Base-by-base conservation (phyloP, 2,113 vertebrate species). In the Tragulus kanchil region DNA sequence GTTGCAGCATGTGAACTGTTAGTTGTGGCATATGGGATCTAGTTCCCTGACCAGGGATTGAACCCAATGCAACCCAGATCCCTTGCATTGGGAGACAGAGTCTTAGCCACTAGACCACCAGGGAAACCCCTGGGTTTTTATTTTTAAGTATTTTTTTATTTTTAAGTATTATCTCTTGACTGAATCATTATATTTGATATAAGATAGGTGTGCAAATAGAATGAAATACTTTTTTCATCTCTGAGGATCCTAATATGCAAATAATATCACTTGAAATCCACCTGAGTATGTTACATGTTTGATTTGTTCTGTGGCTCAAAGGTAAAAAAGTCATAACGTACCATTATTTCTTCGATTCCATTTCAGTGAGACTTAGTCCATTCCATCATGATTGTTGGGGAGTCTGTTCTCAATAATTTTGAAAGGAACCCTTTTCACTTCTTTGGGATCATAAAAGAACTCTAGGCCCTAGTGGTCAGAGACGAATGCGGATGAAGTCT, bases 161-260 rank as follows among this genome's bases (percentile, higher is more conserved):
- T 92, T 75, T 92, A 52, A 69, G 45, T 59, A 69, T 71, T 91
- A n/a, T 90, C 28, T 65, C 61, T 89, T 58, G 13, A 81, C 73
- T 92, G 61, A 25, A 64, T 36, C 36, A 64, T 92, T 61, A 11
- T 73, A 58, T 87, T 89, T 78, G 79, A 45, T 21, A 15, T 97
- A 36, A 85, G 54, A 8, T 85, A 82, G 23, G 8, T 82, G 25
- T 90, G 1, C 42, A 69, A 84, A 56, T 78, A 65, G 84, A 87
- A 82, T 62, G 12, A 84, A 81, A 62, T 64, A 77, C 86, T 42
- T 92, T 89, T 64, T 26, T 87, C 36, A n/a, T 73, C 36, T 42
- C 14, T 90, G 77, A 19, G 45, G 84, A 45, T 73, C 25, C 65
- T 83, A 65, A 50, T 86, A 71, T 25, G 12, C 82, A 77, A 59